These are phyloP conservation scores for Tangara arthus DNA, from an alignment of 2,797 vertebrate genomes.

Conservation along the genomic window DNA sequence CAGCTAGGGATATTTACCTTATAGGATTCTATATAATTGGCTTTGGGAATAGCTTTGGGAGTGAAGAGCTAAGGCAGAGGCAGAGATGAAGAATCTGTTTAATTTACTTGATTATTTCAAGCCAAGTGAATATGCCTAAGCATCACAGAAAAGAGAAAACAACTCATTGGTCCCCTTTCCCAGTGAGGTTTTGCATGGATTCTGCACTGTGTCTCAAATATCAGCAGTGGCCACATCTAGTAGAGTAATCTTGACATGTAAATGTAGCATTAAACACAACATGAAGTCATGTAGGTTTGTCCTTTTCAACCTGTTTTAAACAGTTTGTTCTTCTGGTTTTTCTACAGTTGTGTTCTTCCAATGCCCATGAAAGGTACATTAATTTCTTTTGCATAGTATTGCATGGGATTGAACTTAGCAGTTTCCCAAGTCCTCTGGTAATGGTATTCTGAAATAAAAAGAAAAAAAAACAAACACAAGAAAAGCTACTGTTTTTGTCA, in stretches of 20 bases:
- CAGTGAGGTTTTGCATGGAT: neutral
- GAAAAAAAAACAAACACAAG: neutral
- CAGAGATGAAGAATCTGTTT: neutral
- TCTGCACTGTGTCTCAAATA: neutral
- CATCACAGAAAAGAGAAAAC: neutral
- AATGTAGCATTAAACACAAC: neutral
- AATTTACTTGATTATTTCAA: neutral
- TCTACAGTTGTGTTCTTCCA: neutral
- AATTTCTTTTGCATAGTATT: neutral
- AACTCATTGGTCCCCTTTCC: neutral
- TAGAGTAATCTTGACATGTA: neutral
- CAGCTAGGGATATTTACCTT: neutral
- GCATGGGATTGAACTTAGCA: neutral
- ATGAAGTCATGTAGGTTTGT: neutral
- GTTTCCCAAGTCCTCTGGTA: neutral
- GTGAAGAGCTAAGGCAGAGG: neutral
- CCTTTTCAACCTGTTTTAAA: neutral
- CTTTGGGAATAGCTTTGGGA: neutral
- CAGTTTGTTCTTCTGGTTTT: neutral
- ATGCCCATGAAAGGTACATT: neutral
- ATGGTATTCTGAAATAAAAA: neutral
- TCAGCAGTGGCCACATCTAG: neutral
- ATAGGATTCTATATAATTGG: neutral
- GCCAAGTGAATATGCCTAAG: neutral
- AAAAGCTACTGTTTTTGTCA: neutral